These are phyloP conservation scores for Metopia argyrocephala DNA, from an alignment of 2,888 invertebrate species.

Conservation along the genomic window DNA sequence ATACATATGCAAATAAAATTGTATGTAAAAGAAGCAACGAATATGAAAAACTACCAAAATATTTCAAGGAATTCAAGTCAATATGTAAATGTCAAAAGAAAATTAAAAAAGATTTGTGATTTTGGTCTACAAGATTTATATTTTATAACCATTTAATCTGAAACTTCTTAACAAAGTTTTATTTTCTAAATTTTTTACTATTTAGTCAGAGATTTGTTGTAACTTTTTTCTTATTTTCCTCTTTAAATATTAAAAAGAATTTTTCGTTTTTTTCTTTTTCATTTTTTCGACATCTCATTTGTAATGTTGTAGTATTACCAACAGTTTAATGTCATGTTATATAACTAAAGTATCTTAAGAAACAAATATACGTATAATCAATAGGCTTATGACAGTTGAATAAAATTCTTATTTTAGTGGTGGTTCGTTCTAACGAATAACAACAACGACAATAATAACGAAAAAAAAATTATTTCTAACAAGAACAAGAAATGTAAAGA, in stretches of 20 bases:
- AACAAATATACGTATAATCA: conserved; percentile 7
- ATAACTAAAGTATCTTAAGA: not conserved
- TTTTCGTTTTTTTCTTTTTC: too few relatives aligned
- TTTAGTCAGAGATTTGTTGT: too few relatives aligned
- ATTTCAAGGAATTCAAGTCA: not conserved
- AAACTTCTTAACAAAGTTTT: too few relatives aligned
- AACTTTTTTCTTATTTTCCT: not conserved
- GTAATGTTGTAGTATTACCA: conserved; percentile 18
- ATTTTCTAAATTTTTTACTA: too few relatives aligned
- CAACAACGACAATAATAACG: not conserved
- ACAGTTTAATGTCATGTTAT: conserved; percentile 22
- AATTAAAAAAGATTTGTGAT: too few relatives aligned
- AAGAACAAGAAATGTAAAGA: too few relatives aligned
- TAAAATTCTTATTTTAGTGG: not conserved
- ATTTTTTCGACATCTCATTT: too few relatives aligned
- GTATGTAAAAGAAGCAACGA: too few relatives aligned
- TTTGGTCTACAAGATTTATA: not conserved
- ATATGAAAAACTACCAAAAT: not conserved
- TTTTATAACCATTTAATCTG: too few relatives aligned
- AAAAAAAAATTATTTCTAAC: too few relatives aligned
- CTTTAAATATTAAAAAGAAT: not conserved
- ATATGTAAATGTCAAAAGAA: too few relatives aligned
- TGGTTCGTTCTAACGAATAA: too few relatives aligned
- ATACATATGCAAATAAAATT: not conserved
- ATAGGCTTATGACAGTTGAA: conserved; percentile 39